Conservation (phyloP, 2,113 vertebrate genomes). For the Glareola pratincola region DNA sequence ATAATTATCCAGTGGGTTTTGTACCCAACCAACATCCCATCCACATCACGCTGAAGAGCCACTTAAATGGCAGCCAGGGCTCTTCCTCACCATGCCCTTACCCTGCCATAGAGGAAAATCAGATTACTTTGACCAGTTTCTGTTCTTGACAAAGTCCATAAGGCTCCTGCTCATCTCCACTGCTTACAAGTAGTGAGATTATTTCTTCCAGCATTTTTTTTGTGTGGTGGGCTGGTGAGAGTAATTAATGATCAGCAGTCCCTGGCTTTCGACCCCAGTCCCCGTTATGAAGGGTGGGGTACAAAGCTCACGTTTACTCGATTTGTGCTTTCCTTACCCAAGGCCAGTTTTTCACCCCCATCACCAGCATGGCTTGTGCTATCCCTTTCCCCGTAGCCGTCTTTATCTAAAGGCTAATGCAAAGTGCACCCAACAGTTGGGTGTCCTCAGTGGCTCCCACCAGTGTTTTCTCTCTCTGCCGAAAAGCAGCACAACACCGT, state of each 20-base stretch:
- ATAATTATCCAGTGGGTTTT: neutral
- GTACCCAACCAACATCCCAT: neutral
- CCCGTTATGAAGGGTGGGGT: neutral
- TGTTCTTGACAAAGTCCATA: neutral
- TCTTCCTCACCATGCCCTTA: neutral
- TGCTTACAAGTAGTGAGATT: neutral
- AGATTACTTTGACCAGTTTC: neutral
- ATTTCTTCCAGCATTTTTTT: neutral
- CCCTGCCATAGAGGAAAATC: neutral
- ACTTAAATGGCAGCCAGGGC: neutral
- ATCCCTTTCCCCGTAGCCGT: neutral
- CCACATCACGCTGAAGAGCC: neutral
- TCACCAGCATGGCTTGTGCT: neutral
- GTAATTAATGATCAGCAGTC: neutral
- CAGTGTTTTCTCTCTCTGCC: neutral
- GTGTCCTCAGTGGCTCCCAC: neutral
- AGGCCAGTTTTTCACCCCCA: neutral
- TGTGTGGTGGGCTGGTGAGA: too few relatives aligned
- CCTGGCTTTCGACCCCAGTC: neutral
- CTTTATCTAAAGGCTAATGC: neutral
- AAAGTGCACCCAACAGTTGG: rapidly evolving
- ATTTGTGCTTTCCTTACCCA: neutral
- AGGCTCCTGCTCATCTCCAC: neutral
- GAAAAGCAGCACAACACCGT: rapidly evolving
- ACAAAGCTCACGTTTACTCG: neutral